phyloP scores from a whole-genome alignment of 1,140 invertebrate species.

The Hyposmocoma kahamanoa region DNA sequence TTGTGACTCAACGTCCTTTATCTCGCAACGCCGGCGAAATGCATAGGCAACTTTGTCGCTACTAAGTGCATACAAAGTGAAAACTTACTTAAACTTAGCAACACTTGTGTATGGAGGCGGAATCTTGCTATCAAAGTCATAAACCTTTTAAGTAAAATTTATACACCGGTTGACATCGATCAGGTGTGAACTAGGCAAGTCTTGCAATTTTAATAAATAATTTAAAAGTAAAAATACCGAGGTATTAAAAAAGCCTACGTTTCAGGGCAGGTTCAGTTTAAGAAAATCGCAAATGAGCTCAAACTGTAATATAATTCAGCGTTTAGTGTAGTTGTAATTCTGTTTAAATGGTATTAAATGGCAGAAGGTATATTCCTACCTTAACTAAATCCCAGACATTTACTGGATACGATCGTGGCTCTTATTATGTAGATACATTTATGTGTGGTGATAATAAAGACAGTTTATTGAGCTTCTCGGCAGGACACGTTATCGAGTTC shows the following conservation, averaged over 20 bases:
- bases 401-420: slow-evolving; percentile 16
- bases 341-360: too few species aligned
- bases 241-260: too few species aligned
- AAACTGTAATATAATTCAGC: too few species aligned
- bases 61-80: too few species aligned
- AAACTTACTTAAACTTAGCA: too few species aligned
- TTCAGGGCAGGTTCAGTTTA: too few species aligned
- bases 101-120: too few species aligned
- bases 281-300: too few species aligned
- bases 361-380: too few species aligned
- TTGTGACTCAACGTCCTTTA: slow-evolving; percentile 57
- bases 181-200: slow-evolving; percentile 16
- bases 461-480: slow-evolving; percentile 60
- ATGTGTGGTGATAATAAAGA: slow-evolving; percentile 62
- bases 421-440: slow-evolving; percentile 48
- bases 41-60: slow-evolving; percentile 39
- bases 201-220: slow-evolving; percentile 38
- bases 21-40: slow-evolving; percentile 44
- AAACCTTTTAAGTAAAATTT: slow-evolving; percentile 36
- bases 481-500: slow-evolving; percentile 60
- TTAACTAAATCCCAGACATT: slow-evolving; percentile 27
- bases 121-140: slow-evolving; percentile 27
- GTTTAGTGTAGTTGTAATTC: too few species aligned
- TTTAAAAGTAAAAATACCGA: slow-evolving; percentile 19
- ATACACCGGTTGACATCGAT: slow-evolving; percentile 29